Percentiles rank a stretch among this genome's conserved stretches.
Conservation (phyloP, 2,797 vertebrate species). For the Fringilla coelebs region DNA sequence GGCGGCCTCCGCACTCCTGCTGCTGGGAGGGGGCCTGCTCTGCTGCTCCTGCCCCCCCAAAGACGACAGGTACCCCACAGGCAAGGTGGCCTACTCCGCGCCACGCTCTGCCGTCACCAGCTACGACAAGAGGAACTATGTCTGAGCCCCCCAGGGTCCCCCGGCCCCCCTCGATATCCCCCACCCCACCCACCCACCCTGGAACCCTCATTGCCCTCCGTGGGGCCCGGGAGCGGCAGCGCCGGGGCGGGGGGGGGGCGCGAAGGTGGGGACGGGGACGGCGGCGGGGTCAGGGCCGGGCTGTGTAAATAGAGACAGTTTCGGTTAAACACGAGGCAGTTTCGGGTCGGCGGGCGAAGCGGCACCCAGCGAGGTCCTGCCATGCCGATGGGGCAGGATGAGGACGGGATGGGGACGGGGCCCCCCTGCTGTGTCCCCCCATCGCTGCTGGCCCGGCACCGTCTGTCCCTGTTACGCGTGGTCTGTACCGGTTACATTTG, state of each 20-base stretch:
- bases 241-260: not conserved
- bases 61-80: slow-evolving; percentile 81
- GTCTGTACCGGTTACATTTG: slow-evolving; percentile 43
- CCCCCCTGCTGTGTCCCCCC: no score
- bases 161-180: not conserved
- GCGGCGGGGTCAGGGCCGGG: slow-evolving; percentile 15
- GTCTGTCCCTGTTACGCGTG: slow-evolving; percentile 42
- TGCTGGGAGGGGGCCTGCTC: slow-evolving; percentile 89
- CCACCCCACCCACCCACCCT: not conserved
- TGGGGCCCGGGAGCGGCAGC: not conserved
- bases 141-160: not conserved
- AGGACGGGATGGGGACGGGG: not conserved
- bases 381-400: not conserved
- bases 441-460: not conserved
- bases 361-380: not conserved
- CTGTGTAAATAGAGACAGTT: slow-evolving; percentile 47
- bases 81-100: slow-evolving; percentile 86
- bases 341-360: slow-evolving; percentile 17
- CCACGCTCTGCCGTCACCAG: slow-evolving; percentile 79
- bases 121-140: slow-evolving; percentile 90
- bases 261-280: not conserved
- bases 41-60: slow-evolving; percentile 92
- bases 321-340: slow-evolving; percentile 46
- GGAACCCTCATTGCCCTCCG: not conserved
- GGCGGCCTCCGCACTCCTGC: slow-evolving; percentile 83